Evolutionary conservation across 2,797 vertebrate species (phyloP).

Genomic region (Pseudomugil gertrudae): DNA sequence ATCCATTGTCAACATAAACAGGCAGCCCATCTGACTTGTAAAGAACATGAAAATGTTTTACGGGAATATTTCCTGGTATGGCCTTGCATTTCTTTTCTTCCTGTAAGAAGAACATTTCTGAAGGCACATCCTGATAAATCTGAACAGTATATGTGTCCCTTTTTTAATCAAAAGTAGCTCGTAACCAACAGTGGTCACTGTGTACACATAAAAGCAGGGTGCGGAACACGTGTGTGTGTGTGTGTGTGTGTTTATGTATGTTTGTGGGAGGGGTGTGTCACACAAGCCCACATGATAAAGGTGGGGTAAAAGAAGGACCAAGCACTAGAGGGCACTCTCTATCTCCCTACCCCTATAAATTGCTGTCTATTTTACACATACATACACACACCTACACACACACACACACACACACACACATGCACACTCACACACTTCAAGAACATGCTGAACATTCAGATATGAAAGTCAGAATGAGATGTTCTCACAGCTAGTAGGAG

Average conservation of each 20-base stretch:
- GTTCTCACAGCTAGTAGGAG: slow-evolving; percentile 75
- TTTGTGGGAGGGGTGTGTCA: background rate
- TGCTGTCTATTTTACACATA: slow-evolving; percentile 11
- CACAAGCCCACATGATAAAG: background rate
- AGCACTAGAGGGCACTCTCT: slow-evolving; percentile 79
- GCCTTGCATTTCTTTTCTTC: background rate
- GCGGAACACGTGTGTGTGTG: too few relatives aligned
- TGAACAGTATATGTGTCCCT: background rate
- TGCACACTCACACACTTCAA: slow-evolving; percentile 30
- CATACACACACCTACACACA: slow-evolving; percentile 17
- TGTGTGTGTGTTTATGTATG: too few relatives aligned
- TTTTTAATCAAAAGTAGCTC: background rate
- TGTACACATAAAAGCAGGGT: background rate
- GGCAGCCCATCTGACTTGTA: background rate
- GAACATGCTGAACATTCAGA: slow-evolving; percentile 74
- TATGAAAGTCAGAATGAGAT: slow-evolving; percentile 78
- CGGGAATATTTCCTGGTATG: background rate
- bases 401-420: slow-evolving; percentile 13
- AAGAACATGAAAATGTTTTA: background rate
- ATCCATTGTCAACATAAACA: background rate
- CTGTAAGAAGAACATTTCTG: slow-evolving; percentile 11
- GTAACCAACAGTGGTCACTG: background rate
- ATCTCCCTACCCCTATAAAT: slow-evolving; percentile 59
- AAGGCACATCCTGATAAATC: background rate
- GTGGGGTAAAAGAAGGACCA: slow-evolving; percentile 61